phyloP scores from a whole-genome alignment of 2,888 invertebrate genomes.

The Amblyjoppa proteus region DNA sequence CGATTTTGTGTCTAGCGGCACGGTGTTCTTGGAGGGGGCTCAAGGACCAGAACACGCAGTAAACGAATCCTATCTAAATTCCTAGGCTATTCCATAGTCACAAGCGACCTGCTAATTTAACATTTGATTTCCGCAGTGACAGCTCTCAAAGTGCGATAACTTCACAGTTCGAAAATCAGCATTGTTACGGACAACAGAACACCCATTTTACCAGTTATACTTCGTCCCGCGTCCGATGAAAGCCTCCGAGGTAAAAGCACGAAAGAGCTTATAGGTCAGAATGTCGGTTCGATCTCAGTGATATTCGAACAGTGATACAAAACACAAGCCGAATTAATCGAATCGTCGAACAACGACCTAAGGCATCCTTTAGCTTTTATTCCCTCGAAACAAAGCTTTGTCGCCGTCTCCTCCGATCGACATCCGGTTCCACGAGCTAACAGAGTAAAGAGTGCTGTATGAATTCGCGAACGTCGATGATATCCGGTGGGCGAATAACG shows the following conservation, averaged over 20 bases:
- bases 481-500: slow-evolving; percentile 12
- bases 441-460: not conserved
- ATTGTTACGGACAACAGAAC: no score
- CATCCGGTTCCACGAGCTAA: slow-evolving; percentile 16
- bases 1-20: no score
- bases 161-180: no score
- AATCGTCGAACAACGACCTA: not conserved
- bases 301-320: not conserved
- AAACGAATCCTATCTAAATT: no score
- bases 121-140: no score
- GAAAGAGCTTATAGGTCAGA: not conserved
- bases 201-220: not conserved
- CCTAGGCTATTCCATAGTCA: no score
- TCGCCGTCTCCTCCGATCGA: not conserved
- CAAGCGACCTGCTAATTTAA: no score
- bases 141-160: no score
- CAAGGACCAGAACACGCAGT: no score
- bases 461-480: slow-evolving; percentile 7
- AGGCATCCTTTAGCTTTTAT: not conserved
- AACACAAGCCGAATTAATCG: not conserved
- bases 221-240: not conserved
- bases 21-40: no score
- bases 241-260: not conserved
- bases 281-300: not conserved
- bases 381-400: not conserved